Evolutionary conservation across 1,140 invertebrate species (phyloP).

Genomic region (Rhopalosiphum maidis): DNA sequence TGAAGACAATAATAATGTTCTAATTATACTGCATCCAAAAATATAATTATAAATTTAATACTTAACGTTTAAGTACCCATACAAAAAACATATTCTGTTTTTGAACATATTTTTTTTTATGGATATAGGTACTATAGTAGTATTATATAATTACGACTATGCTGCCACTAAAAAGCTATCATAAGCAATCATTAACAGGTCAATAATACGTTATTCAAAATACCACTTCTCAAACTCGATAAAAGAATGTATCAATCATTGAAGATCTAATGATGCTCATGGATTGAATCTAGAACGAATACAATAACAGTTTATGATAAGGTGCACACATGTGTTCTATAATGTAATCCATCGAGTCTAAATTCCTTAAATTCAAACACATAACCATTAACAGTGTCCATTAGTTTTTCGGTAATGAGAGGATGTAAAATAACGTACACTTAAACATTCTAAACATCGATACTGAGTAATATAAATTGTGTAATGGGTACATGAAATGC

Average conservation of each 20-base stretch:
- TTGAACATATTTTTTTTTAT: not conserved
- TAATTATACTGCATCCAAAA: not conserved
- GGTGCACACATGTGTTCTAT: not conserved
- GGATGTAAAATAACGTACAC: not conserved
- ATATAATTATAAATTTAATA: not conserved
- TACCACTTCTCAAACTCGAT: conserved; percentile 1
- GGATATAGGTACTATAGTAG: not conserved
- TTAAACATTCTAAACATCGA: not conserved
- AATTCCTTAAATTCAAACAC: conserved; percentile 33
- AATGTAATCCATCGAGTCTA: not conserved
- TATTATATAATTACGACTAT: not conserved
- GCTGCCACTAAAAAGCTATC: not conserved
- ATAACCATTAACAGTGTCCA: conserved; percentile 1
- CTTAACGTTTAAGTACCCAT: not conserved
- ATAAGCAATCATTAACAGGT: not conserved
- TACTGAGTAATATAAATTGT: too few relatives aligned
- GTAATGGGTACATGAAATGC: not conserved
- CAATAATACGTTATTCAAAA: conserved; percentile 7
- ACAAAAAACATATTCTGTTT: not conserved
- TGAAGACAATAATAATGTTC: not conserved
- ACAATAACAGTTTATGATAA: conserved; percentile 42
- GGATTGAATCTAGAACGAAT: conserved; percentile 10
- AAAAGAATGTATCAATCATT: conserved; percentile 30
- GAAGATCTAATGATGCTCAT: conserved; percentile 30
- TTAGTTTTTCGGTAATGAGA: conserved; percentile 30